A percentile compares a stretch with the other conserved stretches of the same genome.
Conservation (phyloP, 92 coral and sea anemone genomes). For the Epizoanthus ramosus region DNA sequence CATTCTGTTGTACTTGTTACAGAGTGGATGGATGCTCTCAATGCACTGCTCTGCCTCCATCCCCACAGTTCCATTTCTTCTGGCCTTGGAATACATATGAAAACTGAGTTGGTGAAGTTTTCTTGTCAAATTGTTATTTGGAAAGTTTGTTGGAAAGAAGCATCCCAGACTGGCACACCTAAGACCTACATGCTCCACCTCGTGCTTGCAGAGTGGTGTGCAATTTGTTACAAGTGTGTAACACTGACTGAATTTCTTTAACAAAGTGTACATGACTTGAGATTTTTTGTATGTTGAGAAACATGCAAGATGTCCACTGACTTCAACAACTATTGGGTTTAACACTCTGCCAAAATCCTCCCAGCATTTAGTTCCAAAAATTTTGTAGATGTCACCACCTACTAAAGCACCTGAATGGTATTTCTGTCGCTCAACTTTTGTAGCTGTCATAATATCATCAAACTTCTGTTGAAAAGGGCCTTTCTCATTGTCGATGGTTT, state of each 20-base stretch:
- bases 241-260: too few species aligned
- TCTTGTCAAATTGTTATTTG: background rate
- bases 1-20: too few species aligned
- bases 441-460: background rate
- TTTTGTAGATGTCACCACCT: background rate
- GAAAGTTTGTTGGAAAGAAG: background rate
- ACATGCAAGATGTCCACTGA: background rate
- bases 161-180: background rate
- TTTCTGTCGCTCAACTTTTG: background rate
- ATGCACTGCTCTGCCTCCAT: too few species aligned
- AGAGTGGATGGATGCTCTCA: too few species aligned
- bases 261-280: background rate
- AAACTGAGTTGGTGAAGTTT: slow-evolving; percentile 12
- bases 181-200: background rate
- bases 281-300: background rate
- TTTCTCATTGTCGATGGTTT: too few species aligned
- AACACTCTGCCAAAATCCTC: background rate
- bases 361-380: slow-evolving; percentile 4
- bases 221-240: too few species aligned
- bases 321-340: background rate
- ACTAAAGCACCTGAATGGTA: slow-evolving; percentile 4
- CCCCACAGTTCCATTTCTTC: too few species aligned
- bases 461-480: background rate
- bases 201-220: background rate
- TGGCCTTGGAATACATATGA: background rate